phyloP scores from a whole-genome alignment of 2,113 vertebrate species.

The Phalacrocorax carbo region DNA sequence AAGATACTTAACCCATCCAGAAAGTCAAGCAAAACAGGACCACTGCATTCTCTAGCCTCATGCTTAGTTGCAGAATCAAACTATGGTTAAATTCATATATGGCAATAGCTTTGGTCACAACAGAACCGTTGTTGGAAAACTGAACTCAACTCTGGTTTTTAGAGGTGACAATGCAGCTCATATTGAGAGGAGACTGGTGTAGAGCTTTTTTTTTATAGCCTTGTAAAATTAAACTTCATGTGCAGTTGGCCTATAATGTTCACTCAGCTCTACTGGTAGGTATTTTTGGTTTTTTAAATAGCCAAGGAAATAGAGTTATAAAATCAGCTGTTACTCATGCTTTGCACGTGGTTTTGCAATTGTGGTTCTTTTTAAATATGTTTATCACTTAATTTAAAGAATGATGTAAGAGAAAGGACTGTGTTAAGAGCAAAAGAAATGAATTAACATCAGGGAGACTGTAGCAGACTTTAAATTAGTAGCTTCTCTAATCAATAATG shows the following conservation, averaged over 20 bases:
- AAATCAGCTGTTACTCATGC: slow-evolving; percentile 13
- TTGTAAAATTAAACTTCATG: slow-evolving; percentile 11
- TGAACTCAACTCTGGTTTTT: background rate
- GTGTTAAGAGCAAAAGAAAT: background rate
- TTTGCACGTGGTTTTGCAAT: background rate
- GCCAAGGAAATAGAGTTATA: background rate
- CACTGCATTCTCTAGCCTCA: background rate
- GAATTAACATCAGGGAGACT: background rate
- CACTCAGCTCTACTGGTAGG: background rate
- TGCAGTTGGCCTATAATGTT: background rate
- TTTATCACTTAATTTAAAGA: slow-evolving; percentile 22
- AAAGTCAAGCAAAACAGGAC: background rate
- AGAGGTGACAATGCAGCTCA: background rate
- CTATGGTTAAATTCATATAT: background rate
- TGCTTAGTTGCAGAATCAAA: background rate
- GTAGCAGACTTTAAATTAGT: slow-evolving; percentile 20
- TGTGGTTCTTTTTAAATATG: background rate
- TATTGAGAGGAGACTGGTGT: background rate
- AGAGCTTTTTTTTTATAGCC: background rate
- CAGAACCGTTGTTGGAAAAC: background rate
- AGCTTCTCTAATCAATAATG: background rate
- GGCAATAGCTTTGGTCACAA: background rate
- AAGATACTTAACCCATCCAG: background rate
- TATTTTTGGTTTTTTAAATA: slow-evolving; percentile 8
- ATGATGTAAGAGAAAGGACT: slow-evolving; percentile 4